phyloP scores from a whole-genome alignment of 2,113 vertebrate species.

The Actenoides lindsayi region DNA sequence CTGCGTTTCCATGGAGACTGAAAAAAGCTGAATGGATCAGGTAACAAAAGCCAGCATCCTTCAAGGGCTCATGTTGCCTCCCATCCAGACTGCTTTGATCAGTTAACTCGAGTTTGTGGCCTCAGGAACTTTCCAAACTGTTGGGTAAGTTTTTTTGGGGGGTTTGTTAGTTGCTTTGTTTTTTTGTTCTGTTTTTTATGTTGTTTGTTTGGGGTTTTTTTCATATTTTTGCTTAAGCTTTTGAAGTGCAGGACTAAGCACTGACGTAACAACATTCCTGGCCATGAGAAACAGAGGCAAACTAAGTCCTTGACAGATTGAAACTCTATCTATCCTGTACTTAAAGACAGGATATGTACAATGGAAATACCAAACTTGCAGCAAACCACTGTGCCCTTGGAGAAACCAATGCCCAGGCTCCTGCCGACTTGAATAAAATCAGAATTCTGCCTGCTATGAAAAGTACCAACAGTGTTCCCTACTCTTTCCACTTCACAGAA shows the following conservation, averaged over 20 bases:
- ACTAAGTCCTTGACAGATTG: neutral
- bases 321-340: neutral
- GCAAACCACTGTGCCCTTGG: neutral
- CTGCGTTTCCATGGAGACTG: neutral
- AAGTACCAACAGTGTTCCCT: neutral
- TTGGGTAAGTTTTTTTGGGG: neutral
- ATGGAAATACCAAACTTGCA: neutral
- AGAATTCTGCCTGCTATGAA: neutral
- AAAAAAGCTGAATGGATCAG: neutral
- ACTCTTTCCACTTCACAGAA: neutral
- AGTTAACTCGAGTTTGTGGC: neutral
- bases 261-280: neutral
- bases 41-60: neutral
- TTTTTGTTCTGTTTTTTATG: too few species aligned
- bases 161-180: too few species aligned
- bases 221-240: neutral
- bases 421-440: neutral
- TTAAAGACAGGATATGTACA: neutral
- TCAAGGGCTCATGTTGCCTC: neutral
- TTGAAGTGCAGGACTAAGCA: neutral
- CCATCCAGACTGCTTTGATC: neutral
- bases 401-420: neutral
- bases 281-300: neutral
- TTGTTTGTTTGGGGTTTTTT: neutral
- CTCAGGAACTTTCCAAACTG: neutral